Conservation (phyloP, 2,797 vertebrate species). For the Sandelia bainsii region DNA sequence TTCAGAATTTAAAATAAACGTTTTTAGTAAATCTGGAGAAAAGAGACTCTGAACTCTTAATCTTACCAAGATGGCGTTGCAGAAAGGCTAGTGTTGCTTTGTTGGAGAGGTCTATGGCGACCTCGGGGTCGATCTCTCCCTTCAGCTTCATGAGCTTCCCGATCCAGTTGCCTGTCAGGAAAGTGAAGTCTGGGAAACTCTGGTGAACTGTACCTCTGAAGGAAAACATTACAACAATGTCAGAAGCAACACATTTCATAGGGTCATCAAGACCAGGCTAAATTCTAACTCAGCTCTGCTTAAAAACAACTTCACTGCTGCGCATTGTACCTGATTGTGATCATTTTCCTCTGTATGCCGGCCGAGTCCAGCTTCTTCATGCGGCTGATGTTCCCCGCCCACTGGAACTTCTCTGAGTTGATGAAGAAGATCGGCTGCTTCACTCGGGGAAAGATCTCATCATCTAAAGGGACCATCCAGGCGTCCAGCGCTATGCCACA, state of each 20-base stretch:
- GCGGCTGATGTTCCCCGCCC: constrained; percentile 87
- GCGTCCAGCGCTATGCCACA: constrained; percentile 93
- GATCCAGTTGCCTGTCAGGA: constrained; percentile 87
- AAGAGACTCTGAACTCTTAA: fast-evolving
- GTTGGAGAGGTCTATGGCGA: constrained; percentile 91
- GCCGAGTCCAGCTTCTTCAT: constrained; percentile 88
- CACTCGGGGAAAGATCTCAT: constrained; percentile 86
- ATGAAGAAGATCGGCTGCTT: constrained; percentile 96
- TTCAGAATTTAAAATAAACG: background rate
- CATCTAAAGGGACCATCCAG: constrained; percentile 93
- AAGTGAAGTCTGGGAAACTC: constrained; percentile 97
- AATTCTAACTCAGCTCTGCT: background rate
- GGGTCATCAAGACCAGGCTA: fast-evolving
- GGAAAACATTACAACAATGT: background rate
- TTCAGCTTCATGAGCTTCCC: constrained; percentile 90
- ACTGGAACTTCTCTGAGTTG: constrained; percentile 96
- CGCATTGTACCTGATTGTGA: constrained; percentile 90
- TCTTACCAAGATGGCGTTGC: constrained; percentile 92
- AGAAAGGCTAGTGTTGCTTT: constrained; percentile 94
- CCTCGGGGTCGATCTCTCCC: constrained; percentile 91
- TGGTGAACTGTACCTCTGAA: constrained; percentile 94
- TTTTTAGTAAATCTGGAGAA: background rate
- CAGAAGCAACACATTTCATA: background rate
- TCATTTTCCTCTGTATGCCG: constrained; percentile 92
- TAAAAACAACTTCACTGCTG: fast-evolving